These are phyloP conservation scores for Gallinago jamesoni DNA, from an alignment of 2,113 vertebrate species.

Conservation along the genomic window DNA sequence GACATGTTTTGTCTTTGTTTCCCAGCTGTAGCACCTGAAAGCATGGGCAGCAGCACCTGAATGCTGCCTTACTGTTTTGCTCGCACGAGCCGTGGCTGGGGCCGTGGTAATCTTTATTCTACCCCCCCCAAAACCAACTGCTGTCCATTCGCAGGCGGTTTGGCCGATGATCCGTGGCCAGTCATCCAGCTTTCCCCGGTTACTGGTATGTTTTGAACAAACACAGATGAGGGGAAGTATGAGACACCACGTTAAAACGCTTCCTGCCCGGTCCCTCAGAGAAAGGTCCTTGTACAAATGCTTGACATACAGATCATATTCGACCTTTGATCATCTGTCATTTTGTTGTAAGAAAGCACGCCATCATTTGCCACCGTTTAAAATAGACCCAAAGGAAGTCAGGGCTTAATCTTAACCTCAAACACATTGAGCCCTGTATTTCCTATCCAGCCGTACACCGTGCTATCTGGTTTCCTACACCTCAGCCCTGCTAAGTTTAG, in stretches of 20 bases:
- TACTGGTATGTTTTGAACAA: slow-evolving; percentile 62
- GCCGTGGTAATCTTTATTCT: not conserved
- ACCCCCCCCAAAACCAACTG: not conserved
- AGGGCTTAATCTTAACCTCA: slow-evolving; percentile 80
- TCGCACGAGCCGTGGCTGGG: accelerated
- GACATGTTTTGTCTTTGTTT: not conserved
- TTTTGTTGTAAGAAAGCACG: slow-evolving; percentile 74
- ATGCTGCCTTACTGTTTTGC: not conserved
- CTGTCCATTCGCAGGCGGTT: not conserved
- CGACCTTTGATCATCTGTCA: slow-evolving; percentile 78
- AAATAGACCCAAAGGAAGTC: slow-evolving; percentile 82
- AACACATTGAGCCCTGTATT: slow-evolving; percentile 81
- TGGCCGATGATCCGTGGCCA: not conserved
- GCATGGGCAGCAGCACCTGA: not conserved
- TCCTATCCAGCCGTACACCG: slow-evolving; percentile 74
- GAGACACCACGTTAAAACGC: slow-evolving; percentile 50
- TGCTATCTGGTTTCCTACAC: slow-evolving; percentile 83
- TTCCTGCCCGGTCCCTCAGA: slow-evolving; percentile 45
- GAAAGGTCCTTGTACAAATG: slow-evolving; percentile 59
- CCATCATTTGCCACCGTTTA: slow-evolving; percentile 75
- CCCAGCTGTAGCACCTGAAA: not conserved
- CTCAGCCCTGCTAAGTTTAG: slow-evolving; percentile 80
- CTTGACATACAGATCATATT: slow-evolving; percentile 69
- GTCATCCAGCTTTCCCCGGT: slow-evolving; percentile 15
- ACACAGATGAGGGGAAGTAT: slow-evolving; percentile 52